These are phyloP conservation scores for Pimephales promelas DNA, from an alignment of 2,113 vertebrate genomes.

Conservation along the genomic window DNA sequence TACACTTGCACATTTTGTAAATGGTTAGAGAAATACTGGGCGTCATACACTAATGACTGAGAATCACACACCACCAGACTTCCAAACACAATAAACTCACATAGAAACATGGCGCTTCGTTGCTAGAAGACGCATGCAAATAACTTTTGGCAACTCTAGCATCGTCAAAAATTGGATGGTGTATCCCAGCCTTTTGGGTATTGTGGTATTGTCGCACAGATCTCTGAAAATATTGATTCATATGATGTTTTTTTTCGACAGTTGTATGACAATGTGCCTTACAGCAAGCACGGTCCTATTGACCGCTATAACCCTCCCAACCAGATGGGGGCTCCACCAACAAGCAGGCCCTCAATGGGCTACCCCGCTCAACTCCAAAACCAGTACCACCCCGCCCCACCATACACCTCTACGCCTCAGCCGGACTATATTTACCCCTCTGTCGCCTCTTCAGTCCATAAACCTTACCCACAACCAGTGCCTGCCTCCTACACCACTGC, in stretches of 20 bases:
- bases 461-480: conserved; percentile 79
- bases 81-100: background rate
- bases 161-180: background rate
- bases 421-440: conserved; percentile 68
- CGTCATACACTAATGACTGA: background rate
- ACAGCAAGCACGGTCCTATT: conserved; percentile 73
- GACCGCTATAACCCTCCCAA: conserved; percentile 73
- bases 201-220: background rate
- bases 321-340: conserved; percentile 62
- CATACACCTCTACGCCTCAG: conserved; percentile 63
- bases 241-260: too few relatives aligned
- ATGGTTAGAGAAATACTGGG: background rate
- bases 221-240: too few relatives aligned
- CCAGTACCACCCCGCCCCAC: conserved; percentile 50
- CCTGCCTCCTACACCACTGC: conserved; percentile 86
- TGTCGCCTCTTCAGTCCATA: conserved; percentile 55
- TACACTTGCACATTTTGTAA: background rate
- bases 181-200: background rate
- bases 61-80: background rate
- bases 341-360: conserved; percentile 66
- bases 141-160: too few relatives aligned
- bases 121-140: too few relatives aligned
- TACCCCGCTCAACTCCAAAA: conserved; percentile 59
- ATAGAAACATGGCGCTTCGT: too few relatives aligned
- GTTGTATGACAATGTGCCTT: conserved; percentile 83